Evolutionary conservation across 2,888 invertebrate genomes (phyloP), one percentile per base, ranked within the genome.

Genomic region (Drosophila nigritarsus): DNA sequence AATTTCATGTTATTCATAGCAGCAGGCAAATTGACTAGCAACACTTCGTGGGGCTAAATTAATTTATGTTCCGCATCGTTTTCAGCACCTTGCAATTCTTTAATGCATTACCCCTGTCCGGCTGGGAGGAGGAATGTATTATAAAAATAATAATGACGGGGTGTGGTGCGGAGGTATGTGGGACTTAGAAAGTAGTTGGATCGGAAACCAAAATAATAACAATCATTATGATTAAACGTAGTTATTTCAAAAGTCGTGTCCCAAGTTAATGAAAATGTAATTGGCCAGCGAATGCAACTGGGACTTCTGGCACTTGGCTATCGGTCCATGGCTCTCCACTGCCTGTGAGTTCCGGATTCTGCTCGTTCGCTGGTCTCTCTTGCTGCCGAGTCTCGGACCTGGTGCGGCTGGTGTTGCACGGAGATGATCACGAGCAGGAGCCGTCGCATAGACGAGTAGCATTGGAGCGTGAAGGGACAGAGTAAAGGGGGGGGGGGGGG

Each of bases 191-290:
- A 83, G 82, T 62, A 53, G 58, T 63, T 55, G 66, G 56, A 49
- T 50, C 42, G 34, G 56, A 27, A n/a, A 56, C 50, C 63, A 66
- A 73, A 85, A 86, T 91, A 91, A 92, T 91, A 92, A 92, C 91
- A 92, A 92, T 93, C 92, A 91, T 92, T 92, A 92, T 93, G 92
- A 93, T 93, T 93, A 93, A 93, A 93, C 90, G 93, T 82, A 83
- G 91, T 91, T 90, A 91, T 92, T 92, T 89, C 87, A 90, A 91
- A 93, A 93, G 91, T 93, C 92, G 93, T 93, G 92, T 93, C 90
- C 91, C 89, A 90, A 92, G 91, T 93, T 93, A 93, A 93, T 93
- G 93, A 93, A 93, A 93, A 92, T 92, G 93, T 93, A 93, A 93
- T 93, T 93, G 93, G 92, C 89, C 92, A 92, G 91, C 91, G 87